These are phyloP conservation scores for Drosophila takahashii DNA, from an alignment of 1,140 invertebrate genomes.

Conservation along the genomic window DNA sequence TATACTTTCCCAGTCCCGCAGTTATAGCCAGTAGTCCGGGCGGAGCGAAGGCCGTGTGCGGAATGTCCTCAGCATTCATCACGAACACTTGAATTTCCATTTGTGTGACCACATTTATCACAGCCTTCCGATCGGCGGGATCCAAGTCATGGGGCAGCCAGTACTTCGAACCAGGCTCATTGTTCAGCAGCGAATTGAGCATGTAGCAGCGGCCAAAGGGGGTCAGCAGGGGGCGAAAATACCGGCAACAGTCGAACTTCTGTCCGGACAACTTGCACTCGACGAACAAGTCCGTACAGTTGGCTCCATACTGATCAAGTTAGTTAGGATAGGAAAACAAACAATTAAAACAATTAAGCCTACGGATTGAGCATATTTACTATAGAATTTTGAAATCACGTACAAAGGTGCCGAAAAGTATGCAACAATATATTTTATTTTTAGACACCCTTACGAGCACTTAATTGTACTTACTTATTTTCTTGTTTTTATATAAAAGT, in stretches of 20 bases:
- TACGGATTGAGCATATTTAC: too few species aligned
- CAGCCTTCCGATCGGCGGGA: constrained; percentile 29
- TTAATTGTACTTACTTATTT: too few species aligned
- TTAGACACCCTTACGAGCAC: background rate
- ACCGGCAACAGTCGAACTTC: constrained; percentile 86
- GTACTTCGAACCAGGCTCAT: constrained; percentile 32
- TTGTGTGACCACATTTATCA: constrained; percentile 34
- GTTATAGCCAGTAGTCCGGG: constrained; percentile 33
- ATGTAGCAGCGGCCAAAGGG: constrained; percentile 86
- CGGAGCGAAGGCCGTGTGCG: constrained; percentile 48
- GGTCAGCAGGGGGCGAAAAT: constrained; percentile 85
- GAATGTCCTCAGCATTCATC: constrained; percentile 68
- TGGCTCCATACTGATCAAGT: constrained; percentile 51
- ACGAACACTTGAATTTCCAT: constrained; percentile 43
- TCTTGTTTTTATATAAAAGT: too few species aligned
- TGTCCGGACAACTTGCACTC: constrained; percentile 84
- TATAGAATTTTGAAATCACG: too few species aligned
- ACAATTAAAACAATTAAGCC: too few species aligned
- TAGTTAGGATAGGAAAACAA: background rate
- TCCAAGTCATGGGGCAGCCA: constrained; percentile 52
- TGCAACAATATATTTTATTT: too few species aligned
- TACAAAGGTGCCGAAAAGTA: too few species aligned
- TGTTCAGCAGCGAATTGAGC: constrained; percentile 85
- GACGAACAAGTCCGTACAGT: constrained; percentile 81
- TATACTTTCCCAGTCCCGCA: constrained; percentile 49